These are phyloP conservation scores for Pedetes capensis DNA, from an alignment of 2,113 vertebrate species.

Conservation along the genomic window DNA sequence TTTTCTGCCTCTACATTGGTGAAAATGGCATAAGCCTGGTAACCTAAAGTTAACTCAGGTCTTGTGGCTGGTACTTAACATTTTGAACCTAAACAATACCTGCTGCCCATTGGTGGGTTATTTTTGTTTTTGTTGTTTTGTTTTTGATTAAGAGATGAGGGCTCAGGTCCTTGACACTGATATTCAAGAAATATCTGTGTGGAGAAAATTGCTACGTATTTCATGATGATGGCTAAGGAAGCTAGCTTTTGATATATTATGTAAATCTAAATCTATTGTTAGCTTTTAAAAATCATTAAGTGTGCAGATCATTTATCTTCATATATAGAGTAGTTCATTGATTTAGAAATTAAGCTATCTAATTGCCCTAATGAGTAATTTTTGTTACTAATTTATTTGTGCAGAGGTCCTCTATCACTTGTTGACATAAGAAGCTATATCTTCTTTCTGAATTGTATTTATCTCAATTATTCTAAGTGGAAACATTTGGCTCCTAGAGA, in stretches of 20 bases:
- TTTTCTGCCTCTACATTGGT: not conserved
- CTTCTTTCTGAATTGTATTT: not conserved
- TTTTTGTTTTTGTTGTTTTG: not conserved
- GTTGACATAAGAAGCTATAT: not conserved
- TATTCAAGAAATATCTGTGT: not conserved
- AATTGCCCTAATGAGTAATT: slow-evolving; percentile 37
- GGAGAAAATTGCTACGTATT: not conserved
- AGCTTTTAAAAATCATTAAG: slow-evolving; percentile 48
- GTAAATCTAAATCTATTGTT: slow-evolving; percentile 43
- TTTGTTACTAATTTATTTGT: slow-evolving; percentile 36
- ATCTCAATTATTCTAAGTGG: not conserved
- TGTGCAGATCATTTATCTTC: slow-evolving; percentile 29
- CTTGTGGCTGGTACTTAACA: too few relatives aligned
- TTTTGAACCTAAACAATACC: not conserved
- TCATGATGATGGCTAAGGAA: not conserved
- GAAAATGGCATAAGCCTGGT: not conserved
- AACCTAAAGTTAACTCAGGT: too few relatives aligned
- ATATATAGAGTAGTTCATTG: slow-evolving; percentile 6
- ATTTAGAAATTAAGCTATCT: slow-evolving; percentile 32
- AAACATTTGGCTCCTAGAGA: not conserved
- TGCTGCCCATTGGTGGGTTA: not conserved
- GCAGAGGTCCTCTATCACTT: slow-evolving; percentile 12
- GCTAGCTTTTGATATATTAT: not conserved
- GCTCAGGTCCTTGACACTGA: not conserved
- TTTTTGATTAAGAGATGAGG: not conserved